Evolutionary conservation across 2,888 invertebrate species (phyloP).

Genomic region (Candidula unifasciata): DNA sequence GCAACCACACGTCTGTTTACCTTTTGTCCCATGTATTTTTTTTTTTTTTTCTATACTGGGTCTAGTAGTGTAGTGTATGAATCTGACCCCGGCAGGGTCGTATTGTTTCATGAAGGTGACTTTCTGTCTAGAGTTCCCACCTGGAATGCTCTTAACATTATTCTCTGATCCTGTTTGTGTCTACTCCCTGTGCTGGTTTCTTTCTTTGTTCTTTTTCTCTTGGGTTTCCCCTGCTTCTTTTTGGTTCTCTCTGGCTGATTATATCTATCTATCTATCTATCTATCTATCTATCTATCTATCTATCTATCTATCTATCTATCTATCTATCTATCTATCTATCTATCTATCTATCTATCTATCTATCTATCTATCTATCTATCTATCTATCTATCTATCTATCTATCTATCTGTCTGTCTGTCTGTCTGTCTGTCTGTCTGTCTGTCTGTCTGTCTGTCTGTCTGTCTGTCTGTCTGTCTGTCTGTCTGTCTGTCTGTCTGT

Average conservation of each 20-base stretch:
- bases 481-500: neutral
- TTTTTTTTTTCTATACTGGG: too few species aligned
- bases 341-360: neutral
- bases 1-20: too few species aligned
- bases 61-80: too few species aligned
- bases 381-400: neutral
- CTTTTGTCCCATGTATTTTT: too few species aligned
- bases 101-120: too few species aligned
- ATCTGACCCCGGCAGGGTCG: too few species aligned
- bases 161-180: neutral
- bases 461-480: neutral
- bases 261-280: conserved; percentile 8
- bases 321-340: neutral
- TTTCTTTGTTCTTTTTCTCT: conserved; percentile 14
- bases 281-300: conserved; percentile 8
- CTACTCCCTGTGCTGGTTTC: conserved; percentile 18
- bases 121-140: too few species aligned
- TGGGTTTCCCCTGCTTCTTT: neutral
- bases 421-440: neutral
- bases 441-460: conserved; percentile 4
- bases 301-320: conserved; percentile 8
- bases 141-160: too few species aligned
- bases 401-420: neutral
- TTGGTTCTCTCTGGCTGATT: neutral
- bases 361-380: neutral